Percentiles rank a stretch among this genome's conserved stretches.
phyloP scores from a whole-genome alignment of 2,797 vertebrate genomes.

The Aphelocoma californica region DNA sequence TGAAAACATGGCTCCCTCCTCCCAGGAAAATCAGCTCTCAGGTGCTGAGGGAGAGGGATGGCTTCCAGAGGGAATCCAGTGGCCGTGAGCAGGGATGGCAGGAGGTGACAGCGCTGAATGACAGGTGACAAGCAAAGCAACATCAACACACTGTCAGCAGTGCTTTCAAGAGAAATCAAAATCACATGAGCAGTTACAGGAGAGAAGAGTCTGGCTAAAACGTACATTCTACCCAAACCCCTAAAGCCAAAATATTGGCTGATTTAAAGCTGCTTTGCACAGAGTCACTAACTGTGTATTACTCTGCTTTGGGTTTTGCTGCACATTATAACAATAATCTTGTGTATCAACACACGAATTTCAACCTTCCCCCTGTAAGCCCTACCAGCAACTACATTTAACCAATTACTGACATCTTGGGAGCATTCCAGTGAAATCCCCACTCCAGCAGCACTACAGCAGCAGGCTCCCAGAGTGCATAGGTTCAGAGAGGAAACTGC shows the following conservation, averaged over 20 bases:
- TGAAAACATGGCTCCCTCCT: not conserved
- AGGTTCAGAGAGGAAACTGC: not conserved
- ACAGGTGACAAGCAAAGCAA: not conserved
- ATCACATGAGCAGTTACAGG: not conserved
- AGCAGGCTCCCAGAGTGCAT: not conserved
- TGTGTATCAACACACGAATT: not conserved
- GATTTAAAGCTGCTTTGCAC: not conserved
- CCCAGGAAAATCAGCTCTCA: not conserved
- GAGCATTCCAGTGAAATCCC: not conserved
- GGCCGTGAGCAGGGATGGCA: not conserved
- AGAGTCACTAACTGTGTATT: accelerated
- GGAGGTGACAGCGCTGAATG: not conserved
- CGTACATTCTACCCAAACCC: not conserved
- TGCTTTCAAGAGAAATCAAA: not conserved
- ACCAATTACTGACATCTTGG: not conserved
- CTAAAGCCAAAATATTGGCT: not conserved
- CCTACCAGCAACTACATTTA: not conserved
- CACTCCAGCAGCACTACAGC: not conserved
- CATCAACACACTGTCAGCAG: not conserved
- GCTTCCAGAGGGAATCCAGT: not conserved
- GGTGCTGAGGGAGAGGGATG: not conserved
- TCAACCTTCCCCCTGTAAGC: not conserved
- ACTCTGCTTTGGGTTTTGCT: not conserved
- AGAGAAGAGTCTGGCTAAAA: not conserved
- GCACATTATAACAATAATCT: not conserved